Percentiles rank a stretch among this genome's conserved stretches.
Conservation (phyloP, 2,797 vertebrate genomes). For the Valencia hispanica region DNA sequence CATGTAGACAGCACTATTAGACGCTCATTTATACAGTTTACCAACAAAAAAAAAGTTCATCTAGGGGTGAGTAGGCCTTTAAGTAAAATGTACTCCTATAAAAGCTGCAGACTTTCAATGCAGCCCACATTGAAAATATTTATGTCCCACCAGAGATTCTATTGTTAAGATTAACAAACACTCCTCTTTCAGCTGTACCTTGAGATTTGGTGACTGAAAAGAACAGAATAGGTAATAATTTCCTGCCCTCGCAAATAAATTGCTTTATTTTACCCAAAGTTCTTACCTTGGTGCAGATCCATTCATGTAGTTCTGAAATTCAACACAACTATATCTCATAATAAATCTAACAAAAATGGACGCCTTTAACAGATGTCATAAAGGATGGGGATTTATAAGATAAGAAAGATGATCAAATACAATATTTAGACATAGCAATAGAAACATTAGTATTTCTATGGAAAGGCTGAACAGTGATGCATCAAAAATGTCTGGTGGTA, state of each 20-base stretch:
- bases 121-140: neutral
- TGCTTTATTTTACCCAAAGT: neutral
- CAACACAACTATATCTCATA: neutral
- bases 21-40: no score
- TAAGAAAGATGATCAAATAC: neutral
- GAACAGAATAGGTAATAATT: constrained; percentile 3
- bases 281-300: neutral
- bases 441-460: neutral
- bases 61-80: no score
- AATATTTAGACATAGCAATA: neutral
- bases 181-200: neutral
- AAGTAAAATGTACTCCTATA: neutral
- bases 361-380: neutral
- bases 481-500: neutral
- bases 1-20: no score
- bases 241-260: neutral
- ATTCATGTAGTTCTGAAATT: neutral
- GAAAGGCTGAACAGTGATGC: neutral
- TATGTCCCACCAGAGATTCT: neutral
- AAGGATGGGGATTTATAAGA: neutral
- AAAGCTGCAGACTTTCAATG: neutral
- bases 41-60: no score
- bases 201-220: constrained; percentile 2
- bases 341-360: neutral
- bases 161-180: neutral